These are phyloP conservation scores for Ceyx melanurus DNA, from an alignment of 2,113 vertebrate species.

Conservation along the genomic window DNA sequence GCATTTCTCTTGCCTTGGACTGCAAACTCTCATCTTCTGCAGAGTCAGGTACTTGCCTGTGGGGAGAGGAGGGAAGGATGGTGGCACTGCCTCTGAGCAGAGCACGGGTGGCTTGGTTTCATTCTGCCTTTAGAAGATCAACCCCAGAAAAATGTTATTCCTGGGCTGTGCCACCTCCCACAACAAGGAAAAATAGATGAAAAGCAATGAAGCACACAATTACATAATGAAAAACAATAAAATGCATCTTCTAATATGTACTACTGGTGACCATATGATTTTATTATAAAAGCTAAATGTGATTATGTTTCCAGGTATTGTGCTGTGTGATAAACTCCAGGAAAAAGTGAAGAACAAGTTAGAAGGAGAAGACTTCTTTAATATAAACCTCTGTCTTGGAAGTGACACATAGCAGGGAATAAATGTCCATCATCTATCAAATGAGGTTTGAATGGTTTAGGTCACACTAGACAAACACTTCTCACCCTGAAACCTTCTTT, in stretches of 20 bases:
- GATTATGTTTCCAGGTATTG: slow-evolving; percentile 63
- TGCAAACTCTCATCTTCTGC: neutral
- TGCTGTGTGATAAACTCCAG: slow-evolving; percentile 49
- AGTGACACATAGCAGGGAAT: slow-evolving; percentile 50
- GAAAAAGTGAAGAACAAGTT: slow-evolving; percentile 19
- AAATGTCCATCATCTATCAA: slow-evolving; percentile 61
- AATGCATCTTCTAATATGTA: slow-evolving; percentile 62
- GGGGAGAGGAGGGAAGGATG: neutral
- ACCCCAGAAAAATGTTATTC: slow-evolving; percentile 43
- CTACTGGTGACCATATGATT: slow-evolving; percentile 67
- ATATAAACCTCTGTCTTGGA: slow-evolving; percentile 41
- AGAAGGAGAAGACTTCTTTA: slow-evolving; percentile 40
- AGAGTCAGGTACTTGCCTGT: neutral
- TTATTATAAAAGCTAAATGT: slow-evolving; percentile 72
- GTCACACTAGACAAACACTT: slow-evolving; percentile 54
- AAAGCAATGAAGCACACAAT: slow-evolving; percentile 75
- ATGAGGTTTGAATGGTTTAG: slow-evolving; percentile 44
- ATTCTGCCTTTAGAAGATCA: neutral
- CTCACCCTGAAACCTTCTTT: slow-evolving; percentile 53
- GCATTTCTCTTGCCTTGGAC: neutral
- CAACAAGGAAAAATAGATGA: slow-evolving; percentile 46
- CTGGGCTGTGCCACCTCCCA: slow-evolving; percentile 63
- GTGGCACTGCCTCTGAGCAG: neutral
- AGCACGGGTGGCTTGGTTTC: neutral
- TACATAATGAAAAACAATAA: slow-evolving; percentile 81